Conservation (phyloP, 2,888 invertebrate species). For the Cerceris rybyensis region DNA sequence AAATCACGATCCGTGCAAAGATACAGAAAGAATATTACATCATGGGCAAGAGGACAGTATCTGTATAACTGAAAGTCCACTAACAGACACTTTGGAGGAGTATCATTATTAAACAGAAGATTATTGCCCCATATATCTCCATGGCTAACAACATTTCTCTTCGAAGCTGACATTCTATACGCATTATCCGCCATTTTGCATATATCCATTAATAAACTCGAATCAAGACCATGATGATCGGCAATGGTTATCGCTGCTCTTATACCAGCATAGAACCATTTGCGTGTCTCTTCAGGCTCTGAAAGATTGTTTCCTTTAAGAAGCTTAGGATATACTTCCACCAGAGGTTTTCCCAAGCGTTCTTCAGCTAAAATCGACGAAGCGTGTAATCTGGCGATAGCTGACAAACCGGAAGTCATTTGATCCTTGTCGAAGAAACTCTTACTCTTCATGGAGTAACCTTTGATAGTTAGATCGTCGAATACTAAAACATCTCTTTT, state of each 20-base stretch:
- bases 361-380: slow-evolving; percentile 74
- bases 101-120: slow-evolving; percentile 83
- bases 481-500: slow-evolving; percentile 77
- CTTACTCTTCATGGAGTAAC: slow-evolving; percentile 68
- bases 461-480: slow-evolving; percentile 78
- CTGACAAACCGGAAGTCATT: slow-evolving; percentile 65
- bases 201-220: slow-evolving; percentile 47
- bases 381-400: slow-evolving; percentile 75
- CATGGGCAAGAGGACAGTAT: slow-evolving; percentile 87
- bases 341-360: slow-evolving; percentile 64
- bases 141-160: slow-evolving; percentile 83
- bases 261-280: slow-evolving; percentile 68
- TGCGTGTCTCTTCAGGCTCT: slow-evolving; percentile 47
- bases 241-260: slow-evolving; percentile 67
- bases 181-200: slow-evolving; percentile 62
- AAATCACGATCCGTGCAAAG: slow-evolving; percentile 83
- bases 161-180: slow-evolving; percentile 66
- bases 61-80: slow-evolving; percentile 88
- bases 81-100: slow-evolving; percentile 84
- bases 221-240: slow-evolving; percentile 61
- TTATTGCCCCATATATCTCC: slow-evolving; percentile 87
- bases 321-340: slow-evolving; percentile 66
- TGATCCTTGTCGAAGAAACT: slow-evolving; percentile 66
- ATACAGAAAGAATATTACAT: slow-evolving; percentile 84
- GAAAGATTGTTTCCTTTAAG: slow-evolving; percentile 68